Percentiles rank a stretch among this genome's conserved stretches.
Conservation (phyloP, 2,797 vertebrate genomes). For the Ceryle rudis region DNA sequence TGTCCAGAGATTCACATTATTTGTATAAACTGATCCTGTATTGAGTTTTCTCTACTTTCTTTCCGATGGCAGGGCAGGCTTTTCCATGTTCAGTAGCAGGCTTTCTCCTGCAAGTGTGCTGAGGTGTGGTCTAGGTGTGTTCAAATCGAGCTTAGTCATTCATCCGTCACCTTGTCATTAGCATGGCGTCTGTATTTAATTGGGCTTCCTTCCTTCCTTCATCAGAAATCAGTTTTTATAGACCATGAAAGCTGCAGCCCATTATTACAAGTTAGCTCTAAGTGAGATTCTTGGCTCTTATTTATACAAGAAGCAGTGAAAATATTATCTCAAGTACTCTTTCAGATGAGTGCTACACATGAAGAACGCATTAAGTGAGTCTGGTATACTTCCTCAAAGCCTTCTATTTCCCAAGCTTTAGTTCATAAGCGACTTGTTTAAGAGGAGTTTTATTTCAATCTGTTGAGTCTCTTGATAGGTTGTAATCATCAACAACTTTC, state of each 20-base stretch:
- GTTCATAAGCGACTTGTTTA: not conserved
- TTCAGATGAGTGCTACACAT: not conserved
- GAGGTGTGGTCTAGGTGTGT: conserved; percentile 69
- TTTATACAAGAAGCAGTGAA: conserved; percentile 32
- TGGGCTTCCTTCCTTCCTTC: conserved; percentile 62
- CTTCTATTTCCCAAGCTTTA: not conserved
- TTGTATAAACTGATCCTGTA: not conserved
- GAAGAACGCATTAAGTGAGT: not conserved
- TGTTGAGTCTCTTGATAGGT: not conserved
- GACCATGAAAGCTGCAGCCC: conserved; percentile 19
- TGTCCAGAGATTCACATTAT: not conserved
- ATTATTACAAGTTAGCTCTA: conserved; percentile 43
- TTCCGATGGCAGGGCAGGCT: not conserved
- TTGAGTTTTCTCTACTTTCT: not conserved
- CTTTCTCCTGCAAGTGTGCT: conserved; percentile 29
- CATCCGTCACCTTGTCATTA: conserved; percentile 62
- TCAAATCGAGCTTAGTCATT: conserved; percentile 58
- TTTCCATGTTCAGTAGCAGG: not conserved
- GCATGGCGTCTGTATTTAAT: conserved; percentile 71
- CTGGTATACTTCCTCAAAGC: not conserved
- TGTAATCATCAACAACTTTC: not conserved
- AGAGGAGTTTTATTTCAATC: not conserved
- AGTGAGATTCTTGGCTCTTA: conserved; percentile 21
- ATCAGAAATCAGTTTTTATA: conserved; percentile 59
- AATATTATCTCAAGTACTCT: not conserved